Evolutionary conservation across 2,888 invertebrate genomes (phyloP), one percentile per base, ranked within the genome.

Genomic region (Phengaris alcon): DNA sequence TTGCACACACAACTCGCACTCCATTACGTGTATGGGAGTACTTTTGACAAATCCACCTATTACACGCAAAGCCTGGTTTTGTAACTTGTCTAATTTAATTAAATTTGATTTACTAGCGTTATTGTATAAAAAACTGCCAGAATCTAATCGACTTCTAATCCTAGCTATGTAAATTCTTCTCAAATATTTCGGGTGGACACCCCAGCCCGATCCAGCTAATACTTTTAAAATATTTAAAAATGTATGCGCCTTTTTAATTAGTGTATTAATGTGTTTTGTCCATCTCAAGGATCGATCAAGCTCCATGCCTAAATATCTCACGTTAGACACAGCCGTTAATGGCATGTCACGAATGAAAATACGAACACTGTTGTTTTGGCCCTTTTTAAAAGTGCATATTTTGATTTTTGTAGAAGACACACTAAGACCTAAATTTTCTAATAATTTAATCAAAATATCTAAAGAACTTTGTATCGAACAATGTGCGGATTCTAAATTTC

Each of bases 101-200:
- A 22, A 22, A 22, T 22, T 22, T 22, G 22, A 22, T 22, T 22
- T 22, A 55, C 54, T 15, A 8, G 73, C 73, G 55, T 54, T 55
- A 55, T 54, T 51, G 1, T 73, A 75, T 12, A 75, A 35, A 59
- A 48, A 72, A 44, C 72, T 59, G 13, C 70, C 70, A 70, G 57
- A 72, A 48, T 74, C 75, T 12, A 75, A 35, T 72, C 75, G 55
- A 52, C 75, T 75, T 4, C 73, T 15, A 51, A 75, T 52, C 12
- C 73, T 44, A 4, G 75, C 10, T 2, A 75, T 69, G 46, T 75
- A 75, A 48, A 75, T 57, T 52, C 64, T 48, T 9, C 75, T 44
- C 35, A 75, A n/a, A 52, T 75, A 73, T 35, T 52, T 75, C 6
- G 73, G 75, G 68, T 75, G 73, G 22, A 68, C 35, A 15, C 75